These are phyloP conservation scores for Lasioglossum vierecki DNA, from an alignment of 2,888 invertebrate genomes.

Conservation along the genomic window DNA sequence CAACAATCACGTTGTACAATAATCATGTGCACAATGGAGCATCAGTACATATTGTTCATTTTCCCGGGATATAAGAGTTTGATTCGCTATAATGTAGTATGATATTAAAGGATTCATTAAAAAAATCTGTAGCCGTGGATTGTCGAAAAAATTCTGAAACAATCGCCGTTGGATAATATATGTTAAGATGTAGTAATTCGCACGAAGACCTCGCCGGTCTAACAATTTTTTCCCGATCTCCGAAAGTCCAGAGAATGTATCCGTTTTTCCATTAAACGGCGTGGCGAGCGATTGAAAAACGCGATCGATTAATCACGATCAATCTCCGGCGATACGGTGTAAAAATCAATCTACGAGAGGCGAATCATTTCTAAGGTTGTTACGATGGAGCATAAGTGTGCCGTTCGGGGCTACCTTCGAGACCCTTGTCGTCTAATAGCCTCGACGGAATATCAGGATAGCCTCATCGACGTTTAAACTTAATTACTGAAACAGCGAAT, in stretches of 20 bases:
- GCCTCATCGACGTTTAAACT: constrained; percentile 50
- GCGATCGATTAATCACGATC: background rate
- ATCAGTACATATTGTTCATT: background rate
- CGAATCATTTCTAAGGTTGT: background rate
- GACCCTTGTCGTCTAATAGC: constrained; percentile 45
- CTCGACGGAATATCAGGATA: constrained; percentile 36
- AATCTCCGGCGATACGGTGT: background rate
- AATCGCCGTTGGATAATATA: background rate
- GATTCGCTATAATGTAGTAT: background rate
- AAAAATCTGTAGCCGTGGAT: background rate
- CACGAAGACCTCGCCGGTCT: background rate
- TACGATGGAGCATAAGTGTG: constrained; percentile 13
- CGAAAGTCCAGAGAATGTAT: background rate
- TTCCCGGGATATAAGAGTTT: background rate
- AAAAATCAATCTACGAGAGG: background rate
- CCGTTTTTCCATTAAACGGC: background rate
- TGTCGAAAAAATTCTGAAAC: background rate
- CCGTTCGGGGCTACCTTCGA: constrained; percentile 11
- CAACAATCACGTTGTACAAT: background rate
- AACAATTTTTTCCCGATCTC: background rate
- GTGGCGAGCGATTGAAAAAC: background rate
- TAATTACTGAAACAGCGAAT: constrained; percentile 51
- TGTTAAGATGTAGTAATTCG: background rate
- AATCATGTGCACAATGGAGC: background rate
- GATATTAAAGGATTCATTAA: background rate